Conservation (phyloP, 2,113 vertebrate species). For the Bubo scandiacus region DNA sequence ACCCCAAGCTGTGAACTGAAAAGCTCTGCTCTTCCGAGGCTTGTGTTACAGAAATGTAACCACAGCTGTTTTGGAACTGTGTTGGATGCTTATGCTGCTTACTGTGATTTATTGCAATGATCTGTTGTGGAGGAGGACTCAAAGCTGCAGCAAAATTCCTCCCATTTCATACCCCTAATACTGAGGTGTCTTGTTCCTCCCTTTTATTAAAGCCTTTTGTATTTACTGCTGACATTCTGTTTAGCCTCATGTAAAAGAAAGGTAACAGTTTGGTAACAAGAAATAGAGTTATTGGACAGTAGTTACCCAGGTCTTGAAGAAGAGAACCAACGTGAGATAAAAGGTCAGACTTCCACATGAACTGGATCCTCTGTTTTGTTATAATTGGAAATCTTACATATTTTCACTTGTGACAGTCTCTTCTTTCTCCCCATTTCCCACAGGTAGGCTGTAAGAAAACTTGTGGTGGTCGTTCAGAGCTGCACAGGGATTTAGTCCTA, state of each 20-base stretch:
- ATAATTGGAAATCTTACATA: neutral
- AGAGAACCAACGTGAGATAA: neutral
- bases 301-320: neutral
- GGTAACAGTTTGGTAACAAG: neutral
- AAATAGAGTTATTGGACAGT: neutral
- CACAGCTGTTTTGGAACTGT: neutral
- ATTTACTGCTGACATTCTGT: neutral
- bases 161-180: neutral
- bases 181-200: neutral
- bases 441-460: neutral
- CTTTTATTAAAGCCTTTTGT: neutral
- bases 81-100: neutral
- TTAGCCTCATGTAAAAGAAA: neutral
- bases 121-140: neutral
- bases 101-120: neutral
- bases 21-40: neutral
- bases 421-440: neutral
- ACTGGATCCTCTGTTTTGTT: neutral
- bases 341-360: neutral
- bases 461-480: neutral
- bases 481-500: neutral
- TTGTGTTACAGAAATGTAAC: rapidly evolving
- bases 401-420: neutral
- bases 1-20: neutral
- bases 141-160: neutral